Evolutionary conservation across 2,888 invertebrate genomes (phyloP), one percentile per base, ranked within the genome.

Genomic region (Tigriopus californicus): DNA sequence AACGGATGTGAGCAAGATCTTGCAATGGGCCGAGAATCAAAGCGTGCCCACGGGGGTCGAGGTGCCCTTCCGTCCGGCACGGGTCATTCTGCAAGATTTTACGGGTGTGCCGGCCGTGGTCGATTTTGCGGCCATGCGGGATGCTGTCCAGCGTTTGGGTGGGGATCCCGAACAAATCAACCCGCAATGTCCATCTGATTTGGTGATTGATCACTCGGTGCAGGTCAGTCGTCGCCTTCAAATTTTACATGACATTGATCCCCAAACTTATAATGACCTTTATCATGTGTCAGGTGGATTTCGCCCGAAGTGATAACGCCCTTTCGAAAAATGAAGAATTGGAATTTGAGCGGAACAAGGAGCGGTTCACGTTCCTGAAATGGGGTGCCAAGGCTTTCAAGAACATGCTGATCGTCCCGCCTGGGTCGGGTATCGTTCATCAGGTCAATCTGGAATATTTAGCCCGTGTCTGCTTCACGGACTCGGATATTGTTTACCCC

Each of bases 401-500:
- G 20, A 63, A 63, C 44, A 59, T 65, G 47, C 52, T 22, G 15
- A 58, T 65, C n/a, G 60, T 65, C 15, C 65, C 65, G n/a, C 65
- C 65, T 6, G 64, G 63, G 11, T 61, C 61, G 4, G 65, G 65
- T 0, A 65, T 65, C 44, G 60, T 60, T 3, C 65, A 65, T 58
- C 65, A 65, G 49, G 64, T 65, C 13, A 65, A 65, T 55, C 46
- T 65, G 44, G 65, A 65, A 48, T 63, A 64, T 55, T 44, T 65
- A 42, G 65, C 65, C 11, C 33, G 54, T 1, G 62, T 62, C 10
- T 64, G 65, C 40, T 22, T 47, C 18, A 53, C 58, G 10, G 25
- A 54, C 12, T 61, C 53, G 25, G 47, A 44, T 10, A 18, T 61
- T n/a, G 40, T 61, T 13, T 63, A 60, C 25, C 64, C 64, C 13